These are phyloP conservation scores for Sisyra nigra DNA, from an alignment of 2,888 invertebrate species.

Conservation along the genomic window DNA sequence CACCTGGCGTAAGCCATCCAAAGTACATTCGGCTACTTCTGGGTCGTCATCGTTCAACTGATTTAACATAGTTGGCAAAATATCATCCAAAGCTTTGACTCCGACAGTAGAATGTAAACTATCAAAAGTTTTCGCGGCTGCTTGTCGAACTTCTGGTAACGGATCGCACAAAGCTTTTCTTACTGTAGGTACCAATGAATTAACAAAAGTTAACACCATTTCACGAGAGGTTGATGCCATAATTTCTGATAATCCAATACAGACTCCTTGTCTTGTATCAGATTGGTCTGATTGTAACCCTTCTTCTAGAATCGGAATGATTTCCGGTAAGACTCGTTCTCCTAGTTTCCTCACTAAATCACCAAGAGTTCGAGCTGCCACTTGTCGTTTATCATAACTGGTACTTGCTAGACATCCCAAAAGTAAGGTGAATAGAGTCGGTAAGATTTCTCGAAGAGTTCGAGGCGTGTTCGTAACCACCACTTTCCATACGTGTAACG, in stretches of 20 bases:
- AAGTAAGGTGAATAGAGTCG: conserved; percentile 80
- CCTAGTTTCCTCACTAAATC: conserved; percentile 95
- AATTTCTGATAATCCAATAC: conserved; percentile 95
- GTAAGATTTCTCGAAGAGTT: conserved; percentile 88
- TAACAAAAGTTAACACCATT: conserved; percentile 80
- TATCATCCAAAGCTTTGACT: conserved; percentile 87
- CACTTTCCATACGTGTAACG: conserved; percentile 98
- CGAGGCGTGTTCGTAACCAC: conserved; percentile 96
- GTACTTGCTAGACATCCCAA: conserved; percentile 91
- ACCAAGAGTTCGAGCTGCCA: conserved; percentile 90
- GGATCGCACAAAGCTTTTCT: conserved; percentile 88
- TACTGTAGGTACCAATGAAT: conserved; percentile 86
- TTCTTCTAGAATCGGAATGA: conserved; percentile 90
- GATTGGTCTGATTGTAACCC: conserved; percentile 82
- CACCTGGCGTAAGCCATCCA: conserved; percentile 92
- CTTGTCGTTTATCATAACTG: conserved; percentile 91
- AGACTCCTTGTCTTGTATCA: conserved; percentile 96
- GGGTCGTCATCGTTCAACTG: conserved; percentile 66
- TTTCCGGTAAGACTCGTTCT: conserved; percentile 92
- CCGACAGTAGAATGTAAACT: conserved; percentile 90
- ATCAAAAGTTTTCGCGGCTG: conserved; percentile 95
- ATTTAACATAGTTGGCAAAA: conserved; percentile 80
- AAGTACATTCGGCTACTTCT: conserved; percentile 68
- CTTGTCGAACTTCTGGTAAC: conserved; percentile 77
- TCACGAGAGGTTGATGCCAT: conserved; percentile 93